A percentile compares a stretch with the other conserved stretches of the same genome.
Conservation (phyloP, 2,797 vertebrate genomes). For the Intellagama lesueurii region DNA sequence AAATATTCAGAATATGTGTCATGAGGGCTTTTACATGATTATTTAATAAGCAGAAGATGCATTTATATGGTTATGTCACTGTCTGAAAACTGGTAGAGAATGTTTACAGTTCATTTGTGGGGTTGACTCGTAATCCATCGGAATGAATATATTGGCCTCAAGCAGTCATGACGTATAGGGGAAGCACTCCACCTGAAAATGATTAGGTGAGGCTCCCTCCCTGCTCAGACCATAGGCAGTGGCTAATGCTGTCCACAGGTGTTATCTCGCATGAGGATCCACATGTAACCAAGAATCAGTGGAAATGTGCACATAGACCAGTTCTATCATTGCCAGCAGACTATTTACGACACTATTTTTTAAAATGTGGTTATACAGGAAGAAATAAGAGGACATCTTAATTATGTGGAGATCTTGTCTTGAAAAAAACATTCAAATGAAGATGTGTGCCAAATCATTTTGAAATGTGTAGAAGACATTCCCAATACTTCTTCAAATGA, state of each 20-base stretch:
- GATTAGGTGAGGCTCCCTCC: too few relatives aligned
- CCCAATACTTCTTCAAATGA: background rate
- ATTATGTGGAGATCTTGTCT: background rate
- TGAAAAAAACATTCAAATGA: background rate
- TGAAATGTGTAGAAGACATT: background rate
- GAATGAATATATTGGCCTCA: background rate
- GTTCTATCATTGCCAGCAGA: background rate
- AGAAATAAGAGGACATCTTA: too few relatives aligned
- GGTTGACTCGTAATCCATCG: background rate
- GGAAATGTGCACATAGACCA: background rate
- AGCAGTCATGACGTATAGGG: too few relatives aligned
- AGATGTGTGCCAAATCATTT: background rate
- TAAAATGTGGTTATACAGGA: too few relatives aligned
- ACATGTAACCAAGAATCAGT: background rate
- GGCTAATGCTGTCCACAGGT: too few relatives aligned
- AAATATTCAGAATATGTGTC: background rate
- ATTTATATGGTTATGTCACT: background rate
- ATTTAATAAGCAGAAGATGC: background rate
- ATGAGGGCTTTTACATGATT: conserved; percentile 1
- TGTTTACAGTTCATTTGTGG: background rate
- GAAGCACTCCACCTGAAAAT: too few relatives aligned
- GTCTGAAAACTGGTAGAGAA: background rate
- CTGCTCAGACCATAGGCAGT: too few relatives aligned
- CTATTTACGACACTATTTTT: too few relatives aligned
- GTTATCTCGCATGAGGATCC: background rate